These are phyloP conservation scores for Bothrops jararaca DNA, from an alignment of 2,113 vertebrate genomes.

Conservation along the genomic window DNA sequence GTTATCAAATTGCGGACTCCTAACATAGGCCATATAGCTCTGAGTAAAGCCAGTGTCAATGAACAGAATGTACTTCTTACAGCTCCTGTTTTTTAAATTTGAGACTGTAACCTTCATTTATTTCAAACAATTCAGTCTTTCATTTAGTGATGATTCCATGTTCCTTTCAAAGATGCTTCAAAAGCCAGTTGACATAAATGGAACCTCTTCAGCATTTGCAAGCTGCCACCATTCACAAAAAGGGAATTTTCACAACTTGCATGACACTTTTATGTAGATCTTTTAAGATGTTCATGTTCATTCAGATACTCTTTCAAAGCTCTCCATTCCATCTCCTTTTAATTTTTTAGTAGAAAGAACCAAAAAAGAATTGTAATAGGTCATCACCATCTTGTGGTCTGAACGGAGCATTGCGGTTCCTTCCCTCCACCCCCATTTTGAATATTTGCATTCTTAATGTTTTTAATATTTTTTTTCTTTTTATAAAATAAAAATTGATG, in stretches of 20 bases:
- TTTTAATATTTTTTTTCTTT: background rate
- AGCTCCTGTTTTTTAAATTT: background rate
- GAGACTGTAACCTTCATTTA: background rate
- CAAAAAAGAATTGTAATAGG: background rate
- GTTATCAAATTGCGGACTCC: background rate
- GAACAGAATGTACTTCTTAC: background rate
- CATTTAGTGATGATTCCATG: background rate
- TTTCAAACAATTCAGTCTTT: constrained; percentile 9
- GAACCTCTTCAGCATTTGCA: background rate
- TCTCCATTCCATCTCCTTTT: background rate
- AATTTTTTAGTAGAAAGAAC: background rate
- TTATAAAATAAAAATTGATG: background rate
- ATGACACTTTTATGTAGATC: background rate
- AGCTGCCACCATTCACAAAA: background rate
- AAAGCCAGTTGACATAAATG: background rate
- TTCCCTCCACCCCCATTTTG: background rate
- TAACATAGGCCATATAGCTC: constrained; percentile 1
- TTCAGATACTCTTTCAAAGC: background rate
- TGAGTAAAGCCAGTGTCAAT: background rate
- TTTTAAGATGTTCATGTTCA: background rate
- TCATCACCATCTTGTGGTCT: background rate
- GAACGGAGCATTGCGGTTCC: background rate
- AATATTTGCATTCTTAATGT: background rate
- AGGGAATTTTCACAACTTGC: background rate
- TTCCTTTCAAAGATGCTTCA: background rate